A percentile compares a stretch with the other conserved stretches of the same genome.
Conservation (phyloP, 2,888 invertebrate species). For the Ophion ventricosus region DNA sequence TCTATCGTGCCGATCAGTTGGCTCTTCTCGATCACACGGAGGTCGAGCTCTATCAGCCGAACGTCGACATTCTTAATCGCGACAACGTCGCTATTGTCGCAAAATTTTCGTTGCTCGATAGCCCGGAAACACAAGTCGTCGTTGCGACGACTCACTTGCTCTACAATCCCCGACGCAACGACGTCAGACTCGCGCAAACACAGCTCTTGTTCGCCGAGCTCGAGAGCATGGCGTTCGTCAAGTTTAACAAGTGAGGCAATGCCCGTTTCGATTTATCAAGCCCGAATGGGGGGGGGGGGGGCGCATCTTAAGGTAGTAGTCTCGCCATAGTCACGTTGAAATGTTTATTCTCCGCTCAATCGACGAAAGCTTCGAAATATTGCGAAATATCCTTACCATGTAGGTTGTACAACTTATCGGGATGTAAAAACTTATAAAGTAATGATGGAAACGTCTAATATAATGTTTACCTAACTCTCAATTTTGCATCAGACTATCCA, state of each 20-base stretch:
- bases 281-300: too few species aligned
- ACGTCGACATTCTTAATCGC: constrained; percentile 89
- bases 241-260: constrained; percentile 76
- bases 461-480: too few species aligned
- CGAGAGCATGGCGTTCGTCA: constrained; percentile 88
- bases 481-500: too few species aligned
- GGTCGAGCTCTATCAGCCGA: constrained; percentile 89
- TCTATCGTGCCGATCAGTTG: constrained; percentile 89
- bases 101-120: constrained; percentile 86
- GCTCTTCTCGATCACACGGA: constrained; percentile 86
- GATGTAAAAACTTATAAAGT: too few species aligned
- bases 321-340: too few species aligned
- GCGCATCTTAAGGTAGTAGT: too few species aligned
- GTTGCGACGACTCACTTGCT: constrained; percentile 97
- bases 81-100: constrained; percentile 95
- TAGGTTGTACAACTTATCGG: too few species aligned
- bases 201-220: constrained; percentile 93
- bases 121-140: constrained; percentile 86
- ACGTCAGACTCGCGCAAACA: constrained; percentile 95
- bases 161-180: constrained; percentile 95
- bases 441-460: too few species aligned
- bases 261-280: neutral
- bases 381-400: too few species aligned
- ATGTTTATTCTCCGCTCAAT: too few species aligned
- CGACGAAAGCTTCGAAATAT: too few species aligned